Base-by-base conservation (phyloP, 2,113 vertebrate species). In the Oreochromis aureus region DNA sequence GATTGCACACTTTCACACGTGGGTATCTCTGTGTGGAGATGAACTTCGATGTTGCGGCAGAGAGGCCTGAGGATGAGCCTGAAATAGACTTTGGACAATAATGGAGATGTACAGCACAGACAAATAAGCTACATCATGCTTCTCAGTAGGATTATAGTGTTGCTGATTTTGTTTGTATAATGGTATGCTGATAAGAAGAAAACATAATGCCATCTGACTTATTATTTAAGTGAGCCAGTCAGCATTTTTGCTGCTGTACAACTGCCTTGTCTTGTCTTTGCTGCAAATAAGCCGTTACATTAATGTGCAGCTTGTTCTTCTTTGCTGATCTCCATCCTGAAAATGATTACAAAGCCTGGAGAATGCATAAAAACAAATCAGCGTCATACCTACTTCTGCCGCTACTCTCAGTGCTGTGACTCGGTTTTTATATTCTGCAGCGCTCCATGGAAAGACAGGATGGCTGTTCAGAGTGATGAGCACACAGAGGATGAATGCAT, bases 351-450 rank as follows among this genome's bases (percentile, higher is more conserved):
- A 71, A 27, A 71, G 66, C 12, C 66, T 6, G 39, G 1, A 76
- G 69, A 48, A 46, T 1, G 16, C 44, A 30, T 5, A 30, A 11
- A 6, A 48, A 48, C 44, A 76, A 48, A 48, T 30, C 44, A 32
- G 44, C 7, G 24, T 30, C 15, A 0, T 27, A 73, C 22, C 24
- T 11, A 1, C 0, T 2, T 76, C 71, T 2, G 71, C 5, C 0
- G 22, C 69, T 46, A 0, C 24, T 19, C 41, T 48, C 71, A 30
- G 71, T 30, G 44, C 15, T 30, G 24, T 30, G 55, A 58, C 55
- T 27, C 11, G 2, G 7, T 30, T 76, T 48, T 16, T 16, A 73
- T 10, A 7, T 27, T 30, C 41, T 0, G 15, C 24, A 76, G 41
- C 5, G 2, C 41, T 73, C 22, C 2, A 22, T 76, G 69, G 24